Conservation (phyloP, 2,888 invertebrate genomes). For the Scaptomyza flava region DNA sequence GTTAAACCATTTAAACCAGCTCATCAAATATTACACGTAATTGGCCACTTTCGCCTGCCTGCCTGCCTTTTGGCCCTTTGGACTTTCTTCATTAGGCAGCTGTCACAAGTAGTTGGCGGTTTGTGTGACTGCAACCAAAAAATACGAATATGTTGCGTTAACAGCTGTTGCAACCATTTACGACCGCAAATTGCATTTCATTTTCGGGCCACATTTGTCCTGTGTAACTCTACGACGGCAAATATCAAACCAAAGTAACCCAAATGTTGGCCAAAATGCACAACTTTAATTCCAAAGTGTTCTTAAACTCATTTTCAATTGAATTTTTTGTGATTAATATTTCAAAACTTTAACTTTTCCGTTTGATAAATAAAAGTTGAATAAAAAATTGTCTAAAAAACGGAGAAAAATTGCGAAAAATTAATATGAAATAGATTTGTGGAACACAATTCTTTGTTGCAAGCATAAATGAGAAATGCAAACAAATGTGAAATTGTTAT, state of each 20-base stretch:
- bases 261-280: background rate
- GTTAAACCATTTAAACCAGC: slow-evolving; percentile 24
- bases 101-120: slow-evolving; percentile 40
- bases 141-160: slow-evolving; percentile 17
- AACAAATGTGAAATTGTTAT: slow-evolving; percentile 31
- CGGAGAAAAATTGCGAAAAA: background rate
- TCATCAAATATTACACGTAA: slow-evolving; percentile 14
- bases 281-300: background rate
- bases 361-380: too few species aligned
- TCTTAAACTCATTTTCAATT: background rate
- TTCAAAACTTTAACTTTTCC: too few species aligned
- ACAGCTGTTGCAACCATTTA: slow-evolving; percentile 44
- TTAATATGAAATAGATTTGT: slow-evolving; percentile 17
- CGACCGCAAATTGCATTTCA: slow-evolving; percentile 49
- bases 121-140: slow-evolving; percentile 18
- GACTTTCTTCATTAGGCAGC: slow-evolving; percentile 44
- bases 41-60: background rate
- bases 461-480: slow-evolving; percentile 43
- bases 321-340: background rate
- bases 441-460: slow-evolving; percentile 24
- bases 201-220: slow-evolving; percentile 10
- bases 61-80: slow-evolving; percentile 3
- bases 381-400: too few species aligned
- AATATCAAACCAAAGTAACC: slow-evolving; percentile 18
- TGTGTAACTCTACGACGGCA: slow-evolving; percentile 2